Evolutionary conservation across 2,888 invertebrate genomes (phyloP), one percentile per base, ranked within the genome.

Genomic region (Pherbina coryleti): DNA sequence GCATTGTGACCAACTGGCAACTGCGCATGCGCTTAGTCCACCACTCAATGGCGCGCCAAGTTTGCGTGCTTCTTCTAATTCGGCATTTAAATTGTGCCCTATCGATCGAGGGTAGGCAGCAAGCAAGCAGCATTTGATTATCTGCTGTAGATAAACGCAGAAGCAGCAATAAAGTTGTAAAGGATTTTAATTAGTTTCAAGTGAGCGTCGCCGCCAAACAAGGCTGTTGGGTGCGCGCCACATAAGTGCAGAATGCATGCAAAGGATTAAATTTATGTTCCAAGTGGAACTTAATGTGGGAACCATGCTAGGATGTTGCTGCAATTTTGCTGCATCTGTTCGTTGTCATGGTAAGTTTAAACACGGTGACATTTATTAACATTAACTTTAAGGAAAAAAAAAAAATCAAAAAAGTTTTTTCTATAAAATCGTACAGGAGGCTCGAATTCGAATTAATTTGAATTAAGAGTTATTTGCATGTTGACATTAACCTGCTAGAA

Each of bases 161-260:
- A 34, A 49, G 19, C 53, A 51, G 19, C 62, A 28, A 73, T 62
- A 44, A 44, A 73, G 28, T 73, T 73, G 62, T 62, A 49, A 73
- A 62, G 60, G 73, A 73, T 62, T 73, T 73, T 73, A 73, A 73
- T 73, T 62, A 62, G 60, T 73, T 44, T 60, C 60, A 60, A 62
- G 62, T 49, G 60, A 37, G 14, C 22, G 69, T 22, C 19, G 22
- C 7, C 9, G 55, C 53, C n/a, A 57, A 57, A 31, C 69, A 44
- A 19, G 9, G 37, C 44, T n/a, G 67, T 19, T 44, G 4, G 5
- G 3, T 4, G 9, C 25, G 25, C 44, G n/a, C 2, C 17, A 19
- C 49, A 22, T 69, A 28, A 67, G 53, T 51, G 51, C 69, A 51
- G 72, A 31, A 28, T 9, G 8, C 37, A 22, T 22, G 8, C 44